Conservation (phyloP, 2,113 vertebrate species). For the Gallinago jamesoni region DNA sequence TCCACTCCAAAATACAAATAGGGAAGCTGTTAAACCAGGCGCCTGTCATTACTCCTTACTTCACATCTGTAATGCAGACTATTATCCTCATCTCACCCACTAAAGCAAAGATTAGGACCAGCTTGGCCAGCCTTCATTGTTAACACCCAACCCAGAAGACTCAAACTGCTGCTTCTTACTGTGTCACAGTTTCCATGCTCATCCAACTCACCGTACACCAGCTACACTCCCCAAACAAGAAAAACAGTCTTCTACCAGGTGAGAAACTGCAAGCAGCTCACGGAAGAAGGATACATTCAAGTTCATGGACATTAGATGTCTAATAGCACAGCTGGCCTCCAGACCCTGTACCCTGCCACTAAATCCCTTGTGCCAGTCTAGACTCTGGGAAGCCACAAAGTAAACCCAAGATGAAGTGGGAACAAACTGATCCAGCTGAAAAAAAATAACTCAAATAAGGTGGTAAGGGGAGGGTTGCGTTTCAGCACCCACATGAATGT, state of each 20-base stretch:
- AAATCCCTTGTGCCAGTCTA: not conserved
- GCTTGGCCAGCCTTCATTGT: not conserved
- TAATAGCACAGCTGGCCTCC: not conserved
- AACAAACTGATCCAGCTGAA: not conserved
- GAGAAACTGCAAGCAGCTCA: not conserved
- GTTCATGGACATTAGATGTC: accelerated
- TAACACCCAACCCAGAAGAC: not conserved
- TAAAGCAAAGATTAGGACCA: not conserved
- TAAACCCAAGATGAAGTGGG: accelerated
- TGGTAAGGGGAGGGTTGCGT: not conserved
- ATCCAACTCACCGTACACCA: accelerated
- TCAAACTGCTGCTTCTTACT: not conserved
- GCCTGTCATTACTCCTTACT: not conserved
- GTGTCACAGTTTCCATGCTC: not conserved
- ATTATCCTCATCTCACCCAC: not conserved
- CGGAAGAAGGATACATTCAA: accelerated
- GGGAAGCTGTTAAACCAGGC: not conserved
- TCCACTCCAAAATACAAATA: not conserved
- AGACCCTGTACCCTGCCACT: not conserved
- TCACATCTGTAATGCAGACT: not conserved
- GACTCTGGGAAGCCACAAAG: not conserved
- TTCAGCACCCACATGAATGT: not conserved
- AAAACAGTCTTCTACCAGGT: not conserved
- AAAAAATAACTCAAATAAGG: not conserved
- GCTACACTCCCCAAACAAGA: too few species aligned